These are phyloP conservation scores for Trichacis sp. DNA, from an alignment of 2,888 invertebrate species.

Conservation along the genomic window DNA sequence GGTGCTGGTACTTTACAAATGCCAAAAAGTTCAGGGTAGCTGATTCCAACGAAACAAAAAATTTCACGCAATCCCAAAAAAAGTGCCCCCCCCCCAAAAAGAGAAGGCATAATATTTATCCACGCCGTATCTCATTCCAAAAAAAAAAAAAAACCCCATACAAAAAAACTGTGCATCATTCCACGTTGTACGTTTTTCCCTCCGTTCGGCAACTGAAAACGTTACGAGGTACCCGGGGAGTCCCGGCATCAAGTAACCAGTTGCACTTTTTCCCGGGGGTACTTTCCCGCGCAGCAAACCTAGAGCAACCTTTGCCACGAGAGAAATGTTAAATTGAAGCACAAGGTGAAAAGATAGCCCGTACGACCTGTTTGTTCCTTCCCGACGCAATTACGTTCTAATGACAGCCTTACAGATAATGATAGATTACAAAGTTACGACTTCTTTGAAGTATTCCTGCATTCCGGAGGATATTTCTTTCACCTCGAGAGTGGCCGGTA, in stretches of 20 bases:
- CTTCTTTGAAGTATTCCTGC: conserved; percentile 43
- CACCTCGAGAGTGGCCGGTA: not conserved
- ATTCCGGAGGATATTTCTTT: conserved; percentile 15
- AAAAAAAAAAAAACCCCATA: no score
- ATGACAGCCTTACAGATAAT: conserved; percentile 48
- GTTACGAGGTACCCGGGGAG: no score
- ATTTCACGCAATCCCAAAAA: no score
- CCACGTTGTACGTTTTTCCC: no score
- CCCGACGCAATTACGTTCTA: conserved; percentile 47
- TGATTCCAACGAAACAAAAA: no score
- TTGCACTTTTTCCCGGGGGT: conserved; percentile 9
- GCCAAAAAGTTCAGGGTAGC: no score
- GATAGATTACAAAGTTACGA: conserved; percentile 45
- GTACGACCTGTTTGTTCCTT: conserved; percentile 48
- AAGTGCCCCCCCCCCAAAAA: no score
- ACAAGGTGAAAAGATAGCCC: conserved; percentile 34
- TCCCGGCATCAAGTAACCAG: not conserved
- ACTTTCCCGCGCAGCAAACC: conserved; percentile 24
- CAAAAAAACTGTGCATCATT: no score
- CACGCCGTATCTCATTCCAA: no score
- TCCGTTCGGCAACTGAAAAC: no score
- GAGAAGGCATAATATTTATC: no score
- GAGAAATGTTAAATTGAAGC: conserved; percentile 43
- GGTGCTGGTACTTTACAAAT: no score
- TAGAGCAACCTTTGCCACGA: conserved; percentile 33